phyloP scores from a whole-genome alignment of 30 jellyfish, hydroid and myxozoan genomes.

The Hydractinia echinata region DNA sequence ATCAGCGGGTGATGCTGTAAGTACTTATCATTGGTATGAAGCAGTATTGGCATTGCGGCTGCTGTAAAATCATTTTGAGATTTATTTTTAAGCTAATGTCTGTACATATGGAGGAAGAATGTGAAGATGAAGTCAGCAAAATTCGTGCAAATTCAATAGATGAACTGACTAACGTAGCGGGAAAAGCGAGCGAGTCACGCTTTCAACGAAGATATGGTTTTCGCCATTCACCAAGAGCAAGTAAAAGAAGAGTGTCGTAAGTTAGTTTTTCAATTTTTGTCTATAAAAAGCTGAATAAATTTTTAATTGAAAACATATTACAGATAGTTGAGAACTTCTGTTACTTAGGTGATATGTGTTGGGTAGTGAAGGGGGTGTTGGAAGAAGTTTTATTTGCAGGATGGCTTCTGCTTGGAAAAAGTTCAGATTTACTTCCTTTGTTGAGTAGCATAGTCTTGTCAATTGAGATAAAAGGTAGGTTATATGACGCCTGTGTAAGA shows the following conservation, averaged over 20 bases:
- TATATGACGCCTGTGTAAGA: too few species aligned
- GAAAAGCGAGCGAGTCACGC: background rate
- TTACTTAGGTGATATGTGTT: too few species aligned
- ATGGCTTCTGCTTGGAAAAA: too few species aligned
- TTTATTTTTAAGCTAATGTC: too few species aligned
- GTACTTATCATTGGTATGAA: background rate
- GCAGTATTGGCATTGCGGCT: background rate
- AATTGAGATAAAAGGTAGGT: too few species aligned
- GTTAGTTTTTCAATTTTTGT: background rate
- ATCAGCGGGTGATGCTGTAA: conserved; percentile 42
- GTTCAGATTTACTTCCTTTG: too few species aligned
- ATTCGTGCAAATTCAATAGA: background rate
- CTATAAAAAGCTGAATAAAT: background rate
- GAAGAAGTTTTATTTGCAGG: too few species aligned
- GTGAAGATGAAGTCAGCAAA: conserved; percentile 36
- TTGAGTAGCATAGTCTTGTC: too few species aligned
- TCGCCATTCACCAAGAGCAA: conserved; percentile 32
- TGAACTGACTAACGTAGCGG: background rate
- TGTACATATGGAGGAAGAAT: background rate
- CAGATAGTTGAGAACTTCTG: too few species aligned
- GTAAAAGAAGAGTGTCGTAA: conserved; percentile 28
- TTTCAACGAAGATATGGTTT: conserved; percentile 27
- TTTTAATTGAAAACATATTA: too few species aligned
- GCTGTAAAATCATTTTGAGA: too few species aligned
- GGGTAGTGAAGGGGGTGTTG: too few species aligned